Evolutionary conservation across 2,797 vertebrate species (phyloP), one percentile per base, ranked within the genome.

Genomic region (Selene dorsalis): DNA sequence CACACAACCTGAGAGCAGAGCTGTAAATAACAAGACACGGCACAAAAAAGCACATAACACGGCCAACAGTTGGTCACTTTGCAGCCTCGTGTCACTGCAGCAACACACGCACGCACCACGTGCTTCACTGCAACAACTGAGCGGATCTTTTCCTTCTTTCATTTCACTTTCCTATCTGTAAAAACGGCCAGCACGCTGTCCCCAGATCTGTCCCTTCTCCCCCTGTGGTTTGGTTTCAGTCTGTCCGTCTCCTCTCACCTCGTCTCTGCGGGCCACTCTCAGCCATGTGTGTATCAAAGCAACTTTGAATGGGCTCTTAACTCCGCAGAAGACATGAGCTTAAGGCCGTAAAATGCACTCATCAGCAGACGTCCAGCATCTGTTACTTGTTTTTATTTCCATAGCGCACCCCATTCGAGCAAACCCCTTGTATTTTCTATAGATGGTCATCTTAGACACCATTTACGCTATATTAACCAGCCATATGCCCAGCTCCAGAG

Each of bases 1-100:
- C 86, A 77, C 74, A 78, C 85, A 88, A 90, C 88, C 91, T 86
- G 85, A 88, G 83, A 90, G 79, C 10, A 2, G 14, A 71, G 84
- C 75, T 7, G 66, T 74, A 83, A 89, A 90, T 90, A 87, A 86
- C 57, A 73, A 75, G 60, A 76, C 69, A 58, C 22, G 56, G 58
- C 18, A 14, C 57, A 45, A 64, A 58, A 56, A 87, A 82, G 52
- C 73, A 76, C 70, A 80, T 18, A 72, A 55, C 73, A 24, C 12
- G 41, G 59, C 55, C 71, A 58, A 65, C 84, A 41, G 62, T 3
- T 61, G 71, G 69, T 85, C 78, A 73, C 77, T 78, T 30, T 56
- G 26, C 55, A 75, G 79, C 48, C 28, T 56, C 24, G 13, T 63
- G 38, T 58, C 53, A 7, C 70, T 77, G 77, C 79, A 85, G 68